Conservation (phyloP, 2,888 invertebrate genomes). For the Callosobruchus maculatus region DNA sequence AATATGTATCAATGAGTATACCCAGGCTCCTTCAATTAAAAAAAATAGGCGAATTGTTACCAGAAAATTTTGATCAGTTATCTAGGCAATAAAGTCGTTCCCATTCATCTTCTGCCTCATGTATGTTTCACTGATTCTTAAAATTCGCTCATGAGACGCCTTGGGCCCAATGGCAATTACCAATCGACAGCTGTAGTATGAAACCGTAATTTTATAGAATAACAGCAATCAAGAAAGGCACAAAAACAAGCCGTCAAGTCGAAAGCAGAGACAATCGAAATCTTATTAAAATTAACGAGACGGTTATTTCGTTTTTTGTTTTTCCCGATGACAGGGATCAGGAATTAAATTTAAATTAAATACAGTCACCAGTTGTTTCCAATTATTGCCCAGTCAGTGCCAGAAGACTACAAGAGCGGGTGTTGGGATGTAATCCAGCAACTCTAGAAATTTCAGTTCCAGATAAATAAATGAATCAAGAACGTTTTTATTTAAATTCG, state of each 20-base stretch:
- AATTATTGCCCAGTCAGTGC: conserved; percentile 47
- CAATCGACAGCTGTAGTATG: neutral
- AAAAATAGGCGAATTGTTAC: no score
- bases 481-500: no score
- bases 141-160: no score
- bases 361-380: conserved; percentile 42
- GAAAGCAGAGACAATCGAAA: conserved; percentile 9
- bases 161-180: neutral
- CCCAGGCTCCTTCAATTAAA: no score
- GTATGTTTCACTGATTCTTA: no score
- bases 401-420: conserved; percentile 24
- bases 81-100: no score
- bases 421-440: no score
- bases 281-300: conserved; percentile 27
- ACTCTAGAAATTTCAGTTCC: no score
- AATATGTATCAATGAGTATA: no score
- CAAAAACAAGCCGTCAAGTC: neutral
- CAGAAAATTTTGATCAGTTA: no score
- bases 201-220: neutral
- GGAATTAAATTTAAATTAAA: conserved; percentile 46
- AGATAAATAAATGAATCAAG: no score
- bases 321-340: conserved; percentile 22
- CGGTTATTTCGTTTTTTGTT: conserved; percentile 18
- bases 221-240: neutral
- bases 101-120: no score